phyloP scores from a whole-genome alignment of 2,888 invertebrate genomes.

The Neoitamus cyanurus region DNA sequence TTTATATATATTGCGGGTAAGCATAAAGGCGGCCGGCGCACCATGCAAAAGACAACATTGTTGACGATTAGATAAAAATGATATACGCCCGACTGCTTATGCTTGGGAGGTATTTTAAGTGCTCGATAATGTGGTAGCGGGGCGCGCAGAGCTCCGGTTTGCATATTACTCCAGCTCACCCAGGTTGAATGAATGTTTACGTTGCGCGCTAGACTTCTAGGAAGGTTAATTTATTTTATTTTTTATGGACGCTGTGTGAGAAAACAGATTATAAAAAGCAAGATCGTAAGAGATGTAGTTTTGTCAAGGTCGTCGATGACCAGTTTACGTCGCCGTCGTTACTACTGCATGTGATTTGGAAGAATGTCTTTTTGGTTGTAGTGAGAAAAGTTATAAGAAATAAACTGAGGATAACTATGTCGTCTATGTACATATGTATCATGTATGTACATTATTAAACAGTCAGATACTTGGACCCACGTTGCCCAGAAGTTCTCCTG shows the following conservation, averaged over 20 bases:
- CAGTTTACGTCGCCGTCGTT: no score
- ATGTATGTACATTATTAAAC: no score
- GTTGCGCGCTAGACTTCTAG: not conserved
- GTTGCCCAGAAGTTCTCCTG: no score
- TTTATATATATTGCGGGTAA: not conserved
- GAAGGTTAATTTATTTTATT: not conserved
- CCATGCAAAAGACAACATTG: constrained; percentile 1
- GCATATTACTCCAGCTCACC: not conserved
- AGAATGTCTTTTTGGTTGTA: not conserved
- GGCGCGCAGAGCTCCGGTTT: not conserved
- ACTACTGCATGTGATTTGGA: not conserved
- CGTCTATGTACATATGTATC: no score
- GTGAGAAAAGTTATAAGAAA: not conserved
- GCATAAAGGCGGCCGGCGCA: not conserved
- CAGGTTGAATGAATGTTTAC: not conserved
- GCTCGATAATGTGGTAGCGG: not conserved
- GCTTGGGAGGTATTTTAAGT: not conserved
- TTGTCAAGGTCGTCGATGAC: not conserved
- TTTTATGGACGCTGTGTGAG: not conserved
- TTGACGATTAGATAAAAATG: constrained; percentile 19
- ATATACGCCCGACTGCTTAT: not conserved
- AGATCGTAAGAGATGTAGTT: not conserved
- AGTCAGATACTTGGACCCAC: no score
- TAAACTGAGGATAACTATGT: no score
- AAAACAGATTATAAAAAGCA: not conserved